Base-by-base conservation (phyloP, 2,888 invertebrate species). In the Camponotus fellah region DNA sequence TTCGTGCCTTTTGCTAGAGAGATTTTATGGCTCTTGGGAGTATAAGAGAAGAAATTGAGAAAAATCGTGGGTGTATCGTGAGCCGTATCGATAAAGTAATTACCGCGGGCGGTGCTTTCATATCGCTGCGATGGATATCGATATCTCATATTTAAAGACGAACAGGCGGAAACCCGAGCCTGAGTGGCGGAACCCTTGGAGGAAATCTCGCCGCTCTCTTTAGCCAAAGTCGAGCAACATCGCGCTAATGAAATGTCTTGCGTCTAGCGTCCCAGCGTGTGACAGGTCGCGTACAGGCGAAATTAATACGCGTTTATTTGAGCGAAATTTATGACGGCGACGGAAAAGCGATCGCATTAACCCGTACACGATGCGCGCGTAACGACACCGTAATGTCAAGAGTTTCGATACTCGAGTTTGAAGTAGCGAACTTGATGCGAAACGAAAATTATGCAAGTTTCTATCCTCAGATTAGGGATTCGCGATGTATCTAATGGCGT, bases 11-110 rank as follows among this genome's bases (percentile, higher is more conserved):
- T 72, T 6, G n/a, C 72, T 12, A 81, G 75, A 72, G 75, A 83
- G 86, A 60, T 87, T 86, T 64, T 69, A 80, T 83, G 85, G 77
- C 89, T 71, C 82, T 85, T 74, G 84, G 82, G 85, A 85, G 82
- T 88, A 86, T 86, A 86, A 76, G 74, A 79, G 85, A 85, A 87
- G 91, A 92, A 93, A 93, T 92, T 90, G 92, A 93, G 93, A 94
- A 93, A 94, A 93, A 94, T 94, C 90, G 91, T 43, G 5, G 76
- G 80, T 84, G 86, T 87, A 86, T 90, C 90, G 84, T 82, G 75
- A 26, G 2, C 77, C 91, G 92, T 92, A 94, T 94, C 94, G 92
- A 94, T 93, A 93, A 94, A 94, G 94, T 92, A 94, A 94, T 94
- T 94, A 94, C 92, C 90, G 84, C 85, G 83, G 81, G 85, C 87